Evolutionary conservation across 2,113 vertebrate species (phyloP).

Genomic region (Apteryx mantelli): DNA sequence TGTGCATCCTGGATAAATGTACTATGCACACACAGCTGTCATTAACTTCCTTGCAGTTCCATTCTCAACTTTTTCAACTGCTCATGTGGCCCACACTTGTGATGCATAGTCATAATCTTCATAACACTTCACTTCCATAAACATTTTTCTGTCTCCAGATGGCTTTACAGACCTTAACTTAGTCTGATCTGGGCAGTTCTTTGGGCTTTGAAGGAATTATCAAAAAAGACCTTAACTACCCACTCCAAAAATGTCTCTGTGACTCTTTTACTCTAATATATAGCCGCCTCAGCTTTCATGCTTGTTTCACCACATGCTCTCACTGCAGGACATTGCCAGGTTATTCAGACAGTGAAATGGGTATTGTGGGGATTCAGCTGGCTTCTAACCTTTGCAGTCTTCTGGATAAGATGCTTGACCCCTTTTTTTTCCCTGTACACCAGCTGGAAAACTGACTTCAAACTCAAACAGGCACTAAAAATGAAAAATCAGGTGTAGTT

Average conservation of each 20-base stretch:
- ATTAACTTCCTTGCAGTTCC: background rate
- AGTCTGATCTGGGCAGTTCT: background rate
- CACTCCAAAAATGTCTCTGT: fast-evolving
- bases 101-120: background rate
- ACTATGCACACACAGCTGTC: background rate
- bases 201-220: background rate
- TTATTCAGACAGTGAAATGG: background rate
- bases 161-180: background rate
- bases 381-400: background rate
- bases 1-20: background rate
- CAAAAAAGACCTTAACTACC: background rate
- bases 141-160: background rate
- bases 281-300: background rate
- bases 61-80: background rate
- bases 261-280: background rate
- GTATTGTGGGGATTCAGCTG: background rate
- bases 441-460: background rate
- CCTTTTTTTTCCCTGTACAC: background rate
- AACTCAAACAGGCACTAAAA: background rate
- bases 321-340: background rate
- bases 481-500: conserved; percentile 25
- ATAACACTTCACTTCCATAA: background rate
- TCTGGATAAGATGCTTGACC: background rate
- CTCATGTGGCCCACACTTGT: background rate
- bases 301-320: background rate